These are phyloP conservation scores for Mixornis gularis DNA, from an alignment of 2,113 vertebrate genomes.

Conservation along the genomic window DNA sequence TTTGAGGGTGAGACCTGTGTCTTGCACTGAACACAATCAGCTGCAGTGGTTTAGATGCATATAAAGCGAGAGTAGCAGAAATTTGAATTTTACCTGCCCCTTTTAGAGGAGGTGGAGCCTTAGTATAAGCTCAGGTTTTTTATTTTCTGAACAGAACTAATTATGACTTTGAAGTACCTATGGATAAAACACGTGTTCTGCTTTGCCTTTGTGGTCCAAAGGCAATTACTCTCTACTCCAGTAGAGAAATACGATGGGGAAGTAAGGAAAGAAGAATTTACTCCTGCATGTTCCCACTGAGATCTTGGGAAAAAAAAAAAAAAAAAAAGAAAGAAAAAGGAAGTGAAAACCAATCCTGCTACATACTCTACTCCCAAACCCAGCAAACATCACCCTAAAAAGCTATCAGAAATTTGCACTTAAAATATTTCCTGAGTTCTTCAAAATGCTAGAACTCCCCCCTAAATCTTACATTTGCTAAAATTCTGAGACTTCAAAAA, in stretches of 20 bases:
- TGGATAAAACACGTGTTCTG: neutral
- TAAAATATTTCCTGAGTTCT: neutral
- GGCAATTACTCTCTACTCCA: neutral
- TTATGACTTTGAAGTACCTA: neutral
- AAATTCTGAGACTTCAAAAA: neutral
- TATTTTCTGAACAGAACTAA: neutral
- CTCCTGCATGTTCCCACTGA: neutral
- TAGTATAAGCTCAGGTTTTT: neutral
- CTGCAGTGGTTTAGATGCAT: neutral
- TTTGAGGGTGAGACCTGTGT: neutral
- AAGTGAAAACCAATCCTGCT: neutral
- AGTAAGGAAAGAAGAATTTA: neutral
- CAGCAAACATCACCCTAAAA: neutral
- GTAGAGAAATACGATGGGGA: neutral
- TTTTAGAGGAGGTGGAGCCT: neutral
- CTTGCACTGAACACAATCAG: neutral
- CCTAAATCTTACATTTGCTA: neutral
- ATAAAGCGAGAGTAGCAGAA: neutral
- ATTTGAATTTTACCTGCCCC: neutral
- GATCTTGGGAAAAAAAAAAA: neutral
- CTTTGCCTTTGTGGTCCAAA: neutral
- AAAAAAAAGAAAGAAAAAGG: neutral
- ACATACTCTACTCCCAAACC: neutral
- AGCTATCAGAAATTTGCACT: neutral
- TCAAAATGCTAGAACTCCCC: neutral